A percentile compares a stretch with the other conserved stretches of the same genome.
phyloP scores from a whole-genome alignment of 2,797 vertebrate genomes.

The Novumbra hubbsi region DNA sequence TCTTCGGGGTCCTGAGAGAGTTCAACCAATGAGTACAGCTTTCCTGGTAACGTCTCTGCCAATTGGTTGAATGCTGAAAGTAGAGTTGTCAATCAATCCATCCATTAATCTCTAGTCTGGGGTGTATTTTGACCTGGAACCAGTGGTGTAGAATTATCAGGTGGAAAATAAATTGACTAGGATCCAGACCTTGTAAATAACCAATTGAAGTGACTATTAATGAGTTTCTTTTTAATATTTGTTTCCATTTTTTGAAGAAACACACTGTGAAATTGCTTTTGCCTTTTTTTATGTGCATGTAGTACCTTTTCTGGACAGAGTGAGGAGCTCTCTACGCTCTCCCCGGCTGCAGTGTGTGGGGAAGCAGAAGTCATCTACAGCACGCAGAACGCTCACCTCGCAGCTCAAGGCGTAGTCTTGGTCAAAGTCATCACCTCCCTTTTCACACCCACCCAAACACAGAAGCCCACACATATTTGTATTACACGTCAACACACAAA shows the following conservation, averaged over 20 bases:
- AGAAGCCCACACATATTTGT: background rate
- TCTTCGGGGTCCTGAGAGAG: slow-evolving; percentile 39
- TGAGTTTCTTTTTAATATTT: too few species aligned
- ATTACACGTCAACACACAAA: background rate
- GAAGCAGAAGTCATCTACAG: slow-evolving; percentile 68
- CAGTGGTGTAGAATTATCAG: too few species aligned
- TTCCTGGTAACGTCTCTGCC: slow-evolving; percentile 50
- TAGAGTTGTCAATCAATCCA: background rate
- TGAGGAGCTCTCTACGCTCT: slow-evolving; percentile 67
- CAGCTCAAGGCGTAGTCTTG: slow-evolving; percentile 49
- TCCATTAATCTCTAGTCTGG: too few species aligned
- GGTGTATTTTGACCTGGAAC: too few species aligned
- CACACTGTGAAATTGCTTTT: background rate
- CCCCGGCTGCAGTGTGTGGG: slow-evolving; percentile 74
- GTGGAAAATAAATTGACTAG: too few species aligned
- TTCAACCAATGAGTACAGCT: slow-evolving; percentile 49
- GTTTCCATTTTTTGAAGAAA: too few species aligned
- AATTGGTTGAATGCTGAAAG: slow-evolving; percentile 47
- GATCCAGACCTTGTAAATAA: too few species aligned
- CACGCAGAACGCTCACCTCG: slow-evolving; percentile 59
- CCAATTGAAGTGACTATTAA: too few species aligned
- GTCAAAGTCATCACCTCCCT: slow-evolving; percentile 65
- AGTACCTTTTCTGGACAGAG: slow-evolving; percentile 65
- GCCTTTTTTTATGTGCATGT: background rate
- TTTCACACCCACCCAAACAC: slow-evolving; percentile 14